These are phyloP conservation scores for Mythimna vitellina DNA, from an alignment of 2,888 invertebrate species.

Conservation along the genomic window DNA sequence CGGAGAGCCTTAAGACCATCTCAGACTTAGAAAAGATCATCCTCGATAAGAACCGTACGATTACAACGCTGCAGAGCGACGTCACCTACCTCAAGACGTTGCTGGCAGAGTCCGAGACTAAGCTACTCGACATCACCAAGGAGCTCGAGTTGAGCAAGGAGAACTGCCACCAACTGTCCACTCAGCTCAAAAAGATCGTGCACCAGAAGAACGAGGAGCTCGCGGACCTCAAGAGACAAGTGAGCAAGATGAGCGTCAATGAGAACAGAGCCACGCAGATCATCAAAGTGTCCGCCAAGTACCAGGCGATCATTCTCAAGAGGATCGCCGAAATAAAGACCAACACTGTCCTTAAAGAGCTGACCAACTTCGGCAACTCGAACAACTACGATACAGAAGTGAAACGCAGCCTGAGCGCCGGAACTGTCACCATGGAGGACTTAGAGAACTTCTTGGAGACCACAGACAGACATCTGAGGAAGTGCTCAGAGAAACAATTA, in stretches of 20 bases:
- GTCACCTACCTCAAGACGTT: constrained; percentile 81
- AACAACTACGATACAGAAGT: constrained; percentile 79
- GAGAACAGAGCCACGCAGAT: constrained; percentile 86
- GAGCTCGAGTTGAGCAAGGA: constrained; percentile 83
- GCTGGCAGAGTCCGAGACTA: constrained; percentile 85
- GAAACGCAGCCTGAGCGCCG: constrained; percentile 78
- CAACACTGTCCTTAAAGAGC: constrained; percentile 83
- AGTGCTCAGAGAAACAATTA: constrained; percentile 83
- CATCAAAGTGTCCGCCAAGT: constrained; percentile 86
- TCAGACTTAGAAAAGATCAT: constrained; percentile 85
- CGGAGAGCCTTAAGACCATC: constrained; percentile 84
- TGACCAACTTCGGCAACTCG: constrained; percentile 84
- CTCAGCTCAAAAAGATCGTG: constrained; percentile 84
- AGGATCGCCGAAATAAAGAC: constrained; percentile 86
- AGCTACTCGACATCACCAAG: constrained; percentile 81
- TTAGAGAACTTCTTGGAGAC: constrained; percentile 87
- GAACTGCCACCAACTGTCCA: constrained; percentile 82
- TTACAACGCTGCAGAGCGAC: constrained; percentile 83
- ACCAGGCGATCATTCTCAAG: constrained; percentile 85
- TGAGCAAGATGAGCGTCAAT: constrained; percentile 81
- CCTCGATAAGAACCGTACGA: constrained; percentile 84
- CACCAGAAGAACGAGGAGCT: constrained; percentile 87
- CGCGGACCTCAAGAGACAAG: constrained; percentile 82
- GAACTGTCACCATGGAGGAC: constrained; percentile 85
- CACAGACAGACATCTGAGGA: constrained; percentile 82